Base-by-base conservation (phyloP, 2,888 invertebrate species). In the Hydropsyche betteni region DNA sequence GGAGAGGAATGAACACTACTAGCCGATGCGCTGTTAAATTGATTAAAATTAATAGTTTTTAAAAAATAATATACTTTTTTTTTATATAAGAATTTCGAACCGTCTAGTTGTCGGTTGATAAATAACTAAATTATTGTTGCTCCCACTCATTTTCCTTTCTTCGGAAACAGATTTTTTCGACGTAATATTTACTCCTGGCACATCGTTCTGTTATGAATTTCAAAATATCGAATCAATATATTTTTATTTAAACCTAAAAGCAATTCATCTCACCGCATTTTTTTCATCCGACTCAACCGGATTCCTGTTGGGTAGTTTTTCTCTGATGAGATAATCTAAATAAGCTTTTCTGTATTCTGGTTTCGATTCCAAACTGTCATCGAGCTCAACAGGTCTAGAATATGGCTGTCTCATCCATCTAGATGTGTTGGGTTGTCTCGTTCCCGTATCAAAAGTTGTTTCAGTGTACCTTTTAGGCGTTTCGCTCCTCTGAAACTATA, bases 311-410 rank as follows among this genome's bases (percentile, higher is more conserved):
- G 79, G 79, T 53, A 79, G 78, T 77, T 80, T 81, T 77, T 84
- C 84, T 74, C 83, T 84, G 81, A 83, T 86, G 82, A 81, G 84
- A 81, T 80, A 87, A 83, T 82, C 86, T 80, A 81, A 83, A 81
- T 82, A 84, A 16, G 87, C 86, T 78, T 84, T 86, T 69, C 85
- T 83, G 77, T 88, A 88, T 80, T 88, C 88, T 0, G 87, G 87
- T 79, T 84, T 84, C 76, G 84, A 84, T 80, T 84, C 83, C 72
- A 84, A 83, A 12, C 80, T 80, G 79, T 76, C 78, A 24, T 82
- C 83, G 5, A 50, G 51, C 10, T 64, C 38, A 58, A 8, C 34
- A 5, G 38, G 34, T 58, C 58, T 44, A 6, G 36, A 8, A 36
- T 36, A 36, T 0, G 78, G 74, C 33, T 74, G 58, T 74, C 69